phyloP scores from a whole-genome alignment of 2,113 vertebrate genomes.

The Saimiri boliviensis region DNA sequence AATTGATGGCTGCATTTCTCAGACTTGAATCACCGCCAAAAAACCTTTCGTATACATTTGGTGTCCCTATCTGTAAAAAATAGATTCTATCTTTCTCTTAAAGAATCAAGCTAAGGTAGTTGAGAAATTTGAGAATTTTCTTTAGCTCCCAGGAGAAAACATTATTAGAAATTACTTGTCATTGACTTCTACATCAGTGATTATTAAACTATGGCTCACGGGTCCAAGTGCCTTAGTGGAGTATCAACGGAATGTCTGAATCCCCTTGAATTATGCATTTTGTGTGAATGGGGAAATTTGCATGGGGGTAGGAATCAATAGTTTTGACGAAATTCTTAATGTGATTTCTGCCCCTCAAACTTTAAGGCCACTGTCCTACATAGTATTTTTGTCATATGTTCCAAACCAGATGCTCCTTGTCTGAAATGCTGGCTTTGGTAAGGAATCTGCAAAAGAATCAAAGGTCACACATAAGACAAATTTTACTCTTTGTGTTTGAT shows the following conservation, averaged over 20 bases:
- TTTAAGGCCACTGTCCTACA: background rate
- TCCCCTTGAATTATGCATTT: background rate
- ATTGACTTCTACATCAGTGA: background rate
- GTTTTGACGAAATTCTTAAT: slow-evolving; percentile 34
- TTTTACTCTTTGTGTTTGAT: slow-evolving; percentile 32
- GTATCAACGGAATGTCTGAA: background rate
- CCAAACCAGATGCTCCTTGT: slow-evolving; percentile 58
- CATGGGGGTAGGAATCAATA: background rate
- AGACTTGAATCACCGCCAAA: slow-evolving; percentile 6
- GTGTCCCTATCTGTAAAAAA: background rate
- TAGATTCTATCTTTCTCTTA: background rate
- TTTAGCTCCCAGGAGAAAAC: slow-evolving; percentile 25
- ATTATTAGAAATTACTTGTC: slow-evolving; percentile 16
- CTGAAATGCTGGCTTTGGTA: slow-evolving; percentile 67
- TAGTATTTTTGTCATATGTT: slow-evolving; percentile 23
- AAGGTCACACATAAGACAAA: slow-evolving; percentile 35
- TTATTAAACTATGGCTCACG: background rate
- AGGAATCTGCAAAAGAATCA: slow-evolving; percentile 25
- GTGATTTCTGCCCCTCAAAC: background rate
- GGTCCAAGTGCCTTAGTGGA: background rate
- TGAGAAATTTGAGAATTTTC: slow-evolving; percentile 19
- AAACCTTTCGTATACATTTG: background rate
- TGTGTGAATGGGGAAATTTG: background rate
- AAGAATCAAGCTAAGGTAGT: background rate
- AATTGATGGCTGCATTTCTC: background rate